Evolutionary conservation across 2,888 invertebrate genomes (phyloP).

Genomic region (Xanthostigma xanthostigma): DNA sequence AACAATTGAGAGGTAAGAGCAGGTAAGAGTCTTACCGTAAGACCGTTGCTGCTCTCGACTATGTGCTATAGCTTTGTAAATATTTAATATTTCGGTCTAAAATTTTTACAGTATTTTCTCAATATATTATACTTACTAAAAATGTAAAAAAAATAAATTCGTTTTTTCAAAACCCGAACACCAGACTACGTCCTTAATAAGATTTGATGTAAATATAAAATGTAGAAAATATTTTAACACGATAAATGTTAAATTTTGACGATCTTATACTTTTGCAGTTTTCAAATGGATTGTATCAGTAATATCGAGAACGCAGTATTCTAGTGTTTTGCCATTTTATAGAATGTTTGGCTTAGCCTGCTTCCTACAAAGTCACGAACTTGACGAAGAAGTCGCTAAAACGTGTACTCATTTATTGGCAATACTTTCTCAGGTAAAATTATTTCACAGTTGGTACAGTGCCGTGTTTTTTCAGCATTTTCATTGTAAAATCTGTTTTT

Average conservation of each 20-base stretch:
- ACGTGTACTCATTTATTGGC: conserved; percentile 52
- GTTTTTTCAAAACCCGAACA: no score
- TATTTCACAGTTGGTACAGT: neutral
- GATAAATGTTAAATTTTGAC: conserved; percentile 8
- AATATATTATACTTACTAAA: no score
- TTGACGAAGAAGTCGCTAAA: conserved; percentile 59
- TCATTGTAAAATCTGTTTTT: neutral
- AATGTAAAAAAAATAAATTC: no score
- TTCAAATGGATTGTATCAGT: conserved; percentile 28
- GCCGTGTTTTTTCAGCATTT: no score
- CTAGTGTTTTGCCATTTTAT: conserved; percentile 37
- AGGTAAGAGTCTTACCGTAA: no score
- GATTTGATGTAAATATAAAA: no score
- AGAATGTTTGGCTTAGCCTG: conserved; percentile 47
- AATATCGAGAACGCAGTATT: conserved; percentile 25
- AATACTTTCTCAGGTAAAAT: conserved; percentile 40
- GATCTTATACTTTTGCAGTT: conserved; percentile 17
- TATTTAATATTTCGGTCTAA: no score
- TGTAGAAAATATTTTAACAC: conserved; percentile 2
- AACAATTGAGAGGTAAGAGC: no score
- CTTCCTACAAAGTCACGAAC: conserved; percentile 59
- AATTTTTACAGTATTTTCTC: no score
- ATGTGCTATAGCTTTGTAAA: no score
- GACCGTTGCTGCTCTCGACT: no score
- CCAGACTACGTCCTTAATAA: no score